Conservation (phyloP, 2,888 invertebrate species). For the Dendrolimus pini region DNA sequence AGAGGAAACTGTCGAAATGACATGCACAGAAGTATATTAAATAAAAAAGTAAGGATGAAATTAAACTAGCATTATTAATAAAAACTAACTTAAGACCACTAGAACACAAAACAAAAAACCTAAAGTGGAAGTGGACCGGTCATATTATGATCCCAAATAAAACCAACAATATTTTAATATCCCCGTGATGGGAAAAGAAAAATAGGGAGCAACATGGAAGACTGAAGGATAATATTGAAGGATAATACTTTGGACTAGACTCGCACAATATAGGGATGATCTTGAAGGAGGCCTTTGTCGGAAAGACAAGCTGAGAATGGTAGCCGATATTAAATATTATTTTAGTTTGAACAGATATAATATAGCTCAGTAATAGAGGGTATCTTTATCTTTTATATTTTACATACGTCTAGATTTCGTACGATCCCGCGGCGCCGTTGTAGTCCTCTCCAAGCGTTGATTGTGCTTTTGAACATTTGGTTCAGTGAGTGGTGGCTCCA, state of each 20-base stretch:
- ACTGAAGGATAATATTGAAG: neutral
- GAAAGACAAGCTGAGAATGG: too few species aligned
- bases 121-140: neutral
- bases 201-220: neutral
- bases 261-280: neutral
- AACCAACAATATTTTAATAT: neutral
- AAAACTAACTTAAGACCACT: neutral
- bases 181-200: neutral
- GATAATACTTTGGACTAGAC: neutral
- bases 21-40: neutral
- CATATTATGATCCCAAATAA: neutral
- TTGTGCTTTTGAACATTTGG: slow-evolving; percentile 72
- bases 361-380: too few species aligned
- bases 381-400: neutral
- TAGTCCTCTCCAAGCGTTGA: slow-evolving; percentile 63
- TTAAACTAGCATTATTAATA: neutral
- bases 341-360: too few species aligned
- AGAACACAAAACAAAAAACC: neutral
- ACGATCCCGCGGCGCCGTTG: slow-evolving; percentile 57
- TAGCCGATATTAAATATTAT: too few species aligned
- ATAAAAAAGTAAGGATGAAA: neutral
- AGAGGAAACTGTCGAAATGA: neutral
- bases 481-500: slow-evolving; percentile 68
- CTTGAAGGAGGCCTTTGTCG: too few species aligned
- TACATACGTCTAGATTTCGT: slow-evolving; percentile 65